A percentile compares a stretch with the other conserved stretches of the same genome.
Conservation (phyloP, 1,140 invertebrate species). For the Plectrocnemia conspersa region DNA sequence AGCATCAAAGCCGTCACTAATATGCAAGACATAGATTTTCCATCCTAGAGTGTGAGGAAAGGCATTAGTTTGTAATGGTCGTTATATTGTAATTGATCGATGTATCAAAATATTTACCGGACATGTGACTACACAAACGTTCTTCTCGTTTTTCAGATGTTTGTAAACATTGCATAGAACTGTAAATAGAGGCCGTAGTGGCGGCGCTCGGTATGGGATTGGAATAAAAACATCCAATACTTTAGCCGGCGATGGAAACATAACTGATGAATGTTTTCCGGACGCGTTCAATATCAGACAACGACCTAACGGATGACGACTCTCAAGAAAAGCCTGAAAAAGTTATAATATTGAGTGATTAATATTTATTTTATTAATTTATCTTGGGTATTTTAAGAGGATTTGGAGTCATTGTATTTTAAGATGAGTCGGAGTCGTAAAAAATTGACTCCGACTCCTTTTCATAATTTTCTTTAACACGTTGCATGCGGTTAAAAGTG, state of each 20-base stretch:
- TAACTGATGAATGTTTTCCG: conserved; percentile 43
- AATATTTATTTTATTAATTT: too few relatives aligned
- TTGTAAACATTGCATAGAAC: conserved; percentile 83
- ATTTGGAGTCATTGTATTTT: too few relatives aligned
- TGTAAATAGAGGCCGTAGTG: conserved; percentile 72
- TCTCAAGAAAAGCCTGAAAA: conserved; percentile 58
- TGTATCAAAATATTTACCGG: conserved; percentile 58
- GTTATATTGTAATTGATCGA: background rate
- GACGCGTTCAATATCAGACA: conserved; percentile 81
- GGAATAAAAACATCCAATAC: conserved; percentile 40
- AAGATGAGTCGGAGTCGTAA: too few relatives aligned
- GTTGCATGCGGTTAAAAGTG: too few relatives aligned
- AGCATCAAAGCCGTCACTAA: conserved; percentile 73
- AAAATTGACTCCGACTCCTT: too few relatives aligned
- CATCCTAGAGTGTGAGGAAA: too few relatives aligned
- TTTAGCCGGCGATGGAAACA: conserved; percentile 26
- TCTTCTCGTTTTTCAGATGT: conserved; percentile 76
- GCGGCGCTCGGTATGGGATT: conserved; percentile 58
- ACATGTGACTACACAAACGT: conserved; percentile 83
- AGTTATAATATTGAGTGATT: too few relatives aligned
- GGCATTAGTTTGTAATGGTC: conserved; percentile 21
- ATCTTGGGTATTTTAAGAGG: too few relatives aligned
- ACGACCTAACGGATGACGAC: conserved; percentile 66
- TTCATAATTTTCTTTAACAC: too few relatives aligned
- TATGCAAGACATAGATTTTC: conserved; percentile 55